These are phyloP conservation scores for Platalea minor DNA, from an alignment of 2,797 vertebrate genomes.

Conservation along the genomic window DNA sequence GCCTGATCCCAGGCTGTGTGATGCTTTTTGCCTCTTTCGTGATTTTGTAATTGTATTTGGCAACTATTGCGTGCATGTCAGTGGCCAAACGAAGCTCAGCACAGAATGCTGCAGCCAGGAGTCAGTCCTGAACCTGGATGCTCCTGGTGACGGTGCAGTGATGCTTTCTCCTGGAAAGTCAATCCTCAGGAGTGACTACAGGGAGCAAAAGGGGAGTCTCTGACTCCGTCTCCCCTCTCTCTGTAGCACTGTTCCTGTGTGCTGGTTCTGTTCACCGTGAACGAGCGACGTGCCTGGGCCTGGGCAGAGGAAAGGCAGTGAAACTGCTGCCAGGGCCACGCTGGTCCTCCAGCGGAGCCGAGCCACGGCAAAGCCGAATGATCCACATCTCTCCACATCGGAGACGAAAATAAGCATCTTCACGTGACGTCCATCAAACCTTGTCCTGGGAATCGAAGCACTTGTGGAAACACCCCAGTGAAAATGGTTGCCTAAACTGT, in stretches of 20 bases:
- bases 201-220: neutral
- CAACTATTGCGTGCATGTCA: rapidly evolving
- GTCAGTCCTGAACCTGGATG: neutral
- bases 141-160: neutral
- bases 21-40: neutral
- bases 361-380: neutral
- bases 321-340: neutral
- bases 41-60: neutral
- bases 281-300: no score
- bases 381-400: rapidly evolving
- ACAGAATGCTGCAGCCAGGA: neutral
- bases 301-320: neutral
- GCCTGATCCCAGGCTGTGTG: neutral
- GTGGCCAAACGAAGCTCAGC: neutral
- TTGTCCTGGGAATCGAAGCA: neutral
- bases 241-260: neutral
- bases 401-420: neutral
- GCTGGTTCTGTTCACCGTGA: rapidly evolving
- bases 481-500: neutral
- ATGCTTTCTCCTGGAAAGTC: neutral
- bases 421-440: rapidly evolving
- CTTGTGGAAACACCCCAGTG: neutral
- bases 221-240: neutral
- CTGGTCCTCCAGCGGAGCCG: neutral
- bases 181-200: neutral